These are phyloP conservation scores for Salvelinus sp. DNA, from an alignment of 2,113 vertebrate species.

Conservation along the genomic window DNA sequence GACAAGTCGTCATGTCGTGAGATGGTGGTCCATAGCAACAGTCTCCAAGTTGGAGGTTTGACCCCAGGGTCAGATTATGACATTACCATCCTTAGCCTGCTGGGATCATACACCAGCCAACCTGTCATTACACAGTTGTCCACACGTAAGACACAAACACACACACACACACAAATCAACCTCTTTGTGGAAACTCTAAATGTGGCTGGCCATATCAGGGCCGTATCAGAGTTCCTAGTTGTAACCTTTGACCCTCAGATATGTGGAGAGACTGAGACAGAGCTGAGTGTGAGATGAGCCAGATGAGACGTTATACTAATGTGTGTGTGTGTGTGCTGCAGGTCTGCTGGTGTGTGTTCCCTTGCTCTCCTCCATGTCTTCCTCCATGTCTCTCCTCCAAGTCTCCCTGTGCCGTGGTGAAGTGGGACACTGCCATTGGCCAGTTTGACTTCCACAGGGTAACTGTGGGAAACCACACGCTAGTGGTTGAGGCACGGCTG, in stretches of 20 bases:
- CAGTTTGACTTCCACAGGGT: conserved; percentile 82
- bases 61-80: conserved; percentile 77
- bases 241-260: too few species aligned
- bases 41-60: conserved; percentile 75
- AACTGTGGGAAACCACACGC: conserved; percentile 68
- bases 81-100: conserved; percentile 77
- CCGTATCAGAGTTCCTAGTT: not conserved
- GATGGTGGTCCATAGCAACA: conserved; percentile 53
- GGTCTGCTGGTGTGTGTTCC: conserved; percentile 77
- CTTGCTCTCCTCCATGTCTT: conserved; percentile 68
- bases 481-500: conserved; percentile 71
- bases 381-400: conserved; percentile 54
- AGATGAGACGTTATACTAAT: too few species aligned
- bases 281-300: too few species aligned
- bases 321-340: conserved; percentile 39
- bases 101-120: conserved; percentile 70
- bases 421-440: conserved; percentile 74
- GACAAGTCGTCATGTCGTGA: conserved; percentile 56
- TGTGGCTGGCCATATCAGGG: not conserved
- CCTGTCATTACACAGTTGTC: conserved; percentile 67
- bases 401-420: conserved; percentile 73
- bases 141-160: conserved; percentile 74
- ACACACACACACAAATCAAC: conserved; percentile 5
- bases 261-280: too few species aligned
- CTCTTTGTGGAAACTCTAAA: too few species aligned